Evolutionary conservation across 2,797 vertebrate genomes (phyloP).

Genomic region (Chrysocyon brachyurus): DNA sequence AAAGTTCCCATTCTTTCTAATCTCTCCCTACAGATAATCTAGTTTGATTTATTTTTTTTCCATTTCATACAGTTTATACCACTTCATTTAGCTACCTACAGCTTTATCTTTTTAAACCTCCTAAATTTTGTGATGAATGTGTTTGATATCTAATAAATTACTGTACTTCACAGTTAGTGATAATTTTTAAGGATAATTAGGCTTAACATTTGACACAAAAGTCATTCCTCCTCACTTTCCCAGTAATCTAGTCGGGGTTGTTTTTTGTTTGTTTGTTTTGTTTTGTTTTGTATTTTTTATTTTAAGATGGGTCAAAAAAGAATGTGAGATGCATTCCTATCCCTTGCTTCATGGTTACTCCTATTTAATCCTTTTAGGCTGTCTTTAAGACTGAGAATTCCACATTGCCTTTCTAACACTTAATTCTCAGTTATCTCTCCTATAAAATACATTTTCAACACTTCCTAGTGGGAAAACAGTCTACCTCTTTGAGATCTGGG

Average conservation of each 20-base stretch:
- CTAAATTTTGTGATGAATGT: neutral
- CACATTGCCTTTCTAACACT: neutral
- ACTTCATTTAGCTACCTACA: neutral
- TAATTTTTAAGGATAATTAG: neutral
- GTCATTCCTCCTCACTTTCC: neutral
- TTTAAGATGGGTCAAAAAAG: neutral
- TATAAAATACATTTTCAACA: neutral
- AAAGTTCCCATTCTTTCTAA: neutral
- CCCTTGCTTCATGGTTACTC: neutral
- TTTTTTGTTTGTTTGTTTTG: no score
- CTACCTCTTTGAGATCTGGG: neutral
- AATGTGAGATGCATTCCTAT: accelerated
- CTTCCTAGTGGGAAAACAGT: neutral
- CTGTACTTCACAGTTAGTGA: neutral
- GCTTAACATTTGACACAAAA: neutral
- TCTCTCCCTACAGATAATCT: neutral
- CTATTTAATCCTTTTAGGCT: neutral
- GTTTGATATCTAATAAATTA: neutral
- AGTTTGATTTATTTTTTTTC: conserved; percentile 25
- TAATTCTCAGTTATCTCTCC: neutral
- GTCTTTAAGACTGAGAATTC: neutral
- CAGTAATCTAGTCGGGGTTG: neutral
- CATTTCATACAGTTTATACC: neutral
- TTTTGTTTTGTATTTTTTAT: neutral
- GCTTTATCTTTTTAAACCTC: neutral